phyloP scores from a whole-genome alignment of 2,888 invertebrate genomes.

The Pherbina coryleti region DNA sequence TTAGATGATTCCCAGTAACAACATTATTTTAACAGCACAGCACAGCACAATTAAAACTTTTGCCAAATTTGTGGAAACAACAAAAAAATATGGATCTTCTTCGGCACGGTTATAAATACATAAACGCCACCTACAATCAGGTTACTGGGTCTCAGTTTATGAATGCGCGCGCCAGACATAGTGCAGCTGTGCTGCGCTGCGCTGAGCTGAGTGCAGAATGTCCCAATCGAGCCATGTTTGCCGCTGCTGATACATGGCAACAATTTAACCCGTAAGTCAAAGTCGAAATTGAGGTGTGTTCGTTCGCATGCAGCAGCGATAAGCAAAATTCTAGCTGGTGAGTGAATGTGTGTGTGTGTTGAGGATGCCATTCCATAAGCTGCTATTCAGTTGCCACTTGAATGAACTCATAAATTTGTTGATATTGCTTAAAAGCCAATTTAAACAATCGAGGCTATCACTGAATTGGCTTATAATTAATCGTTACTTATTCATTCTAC shows the following conservation, averaged over 20 bases:
- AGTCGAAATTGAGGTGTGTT: conserved; percentile 30
- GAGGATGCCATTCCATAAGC: not conserved
- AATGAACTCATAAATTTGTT: conserved; percentile 23
- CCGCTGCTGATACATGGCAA: not conserved
- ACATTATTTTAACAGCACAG: no score
- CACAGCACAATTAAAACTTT: no score
- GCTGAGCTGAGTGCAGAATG: not conserved
- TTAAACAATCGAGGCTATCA: not conserved
- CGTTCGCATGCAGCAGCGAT: not conserved
- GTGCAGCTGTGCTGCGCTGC: not conserved
- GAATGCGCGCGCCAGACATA: not conserved
- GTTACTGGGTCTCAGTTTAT: conserved; percentile 34
- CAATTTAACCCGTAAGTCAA: conserved; percentile 30
- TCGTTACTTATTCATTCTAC: conserved; percentile 28
- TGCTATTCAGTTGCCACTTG: not conserved
- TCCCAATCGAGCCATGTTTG: not conserved
- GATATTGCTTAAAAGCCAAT: not conserved
- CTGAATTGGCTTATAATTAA: conserved; percentile 20
- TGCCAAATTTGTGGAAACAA: no score
- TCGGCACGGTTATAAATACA: conserved; percentile 2
- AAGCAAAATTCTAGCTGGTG: not conserved
- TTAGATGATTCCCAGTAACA: no score
- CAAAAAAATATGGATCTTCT: conserved; percentile 30
- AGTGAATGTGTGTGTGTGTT: not conserved
- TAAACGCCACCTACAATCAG: conserved; percentile 36